Base-by-base conservation (phyloP, 2,797 vertebrate species). In the Cynopterus sphinx region DNA sequence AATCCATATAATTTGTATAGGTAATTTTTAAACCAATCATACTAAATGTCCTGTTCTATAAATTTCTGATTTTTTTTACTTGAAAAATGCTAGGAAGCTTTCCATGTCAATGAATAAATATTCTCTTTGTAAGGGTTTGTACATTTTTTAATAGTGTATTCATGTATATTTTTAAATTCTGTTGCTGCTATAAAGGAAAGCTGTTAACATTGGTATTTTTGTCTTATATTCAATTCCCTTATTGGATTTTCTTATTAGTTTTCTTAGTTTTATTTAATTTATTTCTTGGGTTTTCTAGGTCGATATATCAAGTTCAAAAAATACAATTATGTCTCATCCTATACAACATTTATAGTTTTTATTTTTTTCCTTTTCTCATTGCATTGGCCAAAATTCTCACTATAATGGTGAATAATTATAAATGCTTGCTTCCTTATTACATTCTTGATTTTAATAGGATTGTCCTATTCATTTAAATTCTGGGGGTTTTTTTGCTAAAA, bases 181-280 rank as follows among this genome's bases (percentile, higher is more conserved):
- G 87, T 67, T 73, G 10, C 26, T 87, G 17, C 9, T 73, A 26
- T 73, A 57, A n/a, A 59, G 55, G 28, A 74, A 86, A 90, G 16
- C 15, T 83, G 8, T 59, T 78, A 73, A 43, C 77, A 65, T 84
- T 84, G 22, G 22, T 24, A 26, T 86, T 68, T 55, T 28, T 59
- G 5, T 51, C 15, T 75, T 86, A 67, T 51, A 46, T 74, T 12
- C 36, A 68, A 8, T 51, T 92, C 5, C 11, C 28, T 70, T 51
- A 41, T 15, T 39, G 67, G 39, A 53, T 59, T 31, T 90, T 75
- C 16, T 36, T 70, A 4, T 68, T 59, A 43, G 63, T 51, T 63
- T 95, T 87, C 43, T 92, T 77, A 31, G 13, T 93, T 93, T 88
- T 73, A n/a, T 81, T 86, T 2, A 67, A 19, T 75, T 85, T 74